Evolutionary conservation across 2,797 vertebrate species (phyloP).

Genomic region (Gephyroberyx darwinii): DNA sequence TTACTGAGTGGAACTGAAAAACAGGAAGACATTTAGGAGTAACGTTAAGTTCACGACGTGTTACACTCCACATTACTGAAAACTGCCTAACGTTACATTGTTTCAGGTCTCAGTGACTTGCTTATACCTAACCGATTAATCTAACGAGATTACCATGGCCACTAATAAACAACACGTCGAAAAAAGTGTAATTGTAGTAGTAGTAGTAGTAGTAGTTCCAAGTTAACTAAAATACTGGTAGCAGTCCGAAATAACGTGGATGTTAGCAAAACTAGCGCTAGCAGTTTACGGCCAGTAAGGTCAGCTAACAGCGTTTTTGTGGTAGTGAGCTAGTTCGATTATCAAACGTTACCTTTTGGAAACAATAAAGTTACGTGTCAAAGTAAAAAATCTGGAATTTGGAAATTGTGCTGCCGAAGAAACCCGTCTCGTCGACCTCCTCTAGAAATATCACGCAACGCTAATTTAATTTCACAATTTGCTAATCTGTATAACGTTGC

Average conservation of each 20-base stretch:
- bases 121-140: too few relatives aligned
- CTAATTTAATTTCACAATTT: conserved; percentile 12
- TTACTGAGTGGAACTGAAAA: too few relatives aligned
- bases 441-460: conserved; percentile 22
- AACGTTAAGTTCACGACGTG: too few relatives aligned
- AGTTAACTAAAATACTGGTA: not conserved
- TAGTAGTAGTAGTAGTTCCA: too few relatives aligned
- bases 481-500: conserved; percentile 59
- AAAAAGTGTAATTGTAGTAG: not conserved
- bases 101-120: too few relatives aligned
- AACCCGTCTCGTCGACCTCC: conserved; percentile 28
- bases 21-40: too few relatives aligned
- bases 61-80: too few relatives aligned
- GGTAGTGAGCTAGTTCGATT: conserved; percentile 45
- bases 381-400: conserved; percentile 45
- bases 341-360: conserved; percentile 72
- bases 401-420: conserved; percentile 8
- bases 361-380: conserved; percentile 44
- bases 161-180: fast-evolving
- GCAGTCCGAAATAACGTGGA: not conserved
- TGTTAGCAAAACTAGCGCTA: conserved; percentile 28
- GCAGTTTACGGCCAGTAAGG: conserved; percentile 42
- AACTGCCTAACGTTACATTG: too few relatives aligned
- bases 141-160: not conserved
- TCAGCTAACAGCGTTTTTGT: conserved; percentile 56